phyloP scores from a whole-genome alignment of 2,113 vertebrate species.

The Pangasianodon gigas region DNA sequence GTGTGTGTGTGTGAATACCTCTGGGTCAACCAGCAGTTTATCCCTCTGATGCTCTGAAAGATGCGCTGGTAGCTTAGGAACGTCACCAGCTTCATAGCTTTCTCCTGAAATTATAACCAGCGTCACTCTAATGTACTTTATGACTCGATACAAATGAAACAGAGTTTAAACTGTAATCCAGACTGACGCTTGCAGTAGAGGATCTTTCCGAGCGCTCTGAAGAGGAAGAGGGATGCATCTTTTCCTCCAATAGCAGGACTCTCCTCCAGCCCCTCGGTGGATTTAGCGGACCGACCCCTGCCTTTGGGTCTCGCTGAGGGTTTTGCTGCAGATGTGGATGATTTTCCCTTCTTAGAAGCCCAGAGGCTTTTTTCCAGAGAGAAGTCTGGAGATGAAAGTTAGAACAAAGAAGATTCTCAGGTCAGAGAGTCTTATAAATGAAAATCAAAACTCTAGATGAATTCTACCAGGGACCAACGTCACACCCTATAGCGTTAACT shows the following conservation, averaged over 20 bases:
- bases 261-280: constrained; percentile 65
- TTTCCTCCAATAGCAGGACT: constrained; percentile 85
- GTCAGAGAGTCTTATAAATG: neutral
- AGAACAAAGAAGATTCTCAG: neutral
- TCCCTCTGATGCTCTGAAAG: constrained; percentile 69
- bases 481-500: neutral
- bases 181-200: constrained; percentile 95
- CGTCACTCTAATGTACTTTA: neutral
- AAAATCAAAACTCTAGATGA: neutral
- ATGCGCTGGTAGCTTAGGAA: constrained; percentile 63
- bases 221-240: constrained; percentile 92
- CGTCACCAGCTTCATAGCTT: constrained; percentile 44
- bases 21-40: constrained; percentile 65
- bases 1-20: constrained; percentile 61
- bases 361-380: constrained; percentile 70
- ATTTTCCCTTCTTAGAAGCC: constrained; percentile 71
- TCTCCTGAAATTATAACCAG: constrained; percentile 61
- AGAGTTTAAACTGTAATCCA: no score
- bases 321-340: constrained; percentile 60
- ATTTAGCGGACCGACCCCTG: constrained; percentile 66
- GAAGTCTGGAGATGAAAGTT: constrained; percentile 56
- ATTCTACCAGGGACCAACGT: neutral
- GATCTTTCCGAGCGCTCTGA: constrained; percentile 95
- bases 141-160: neutral
- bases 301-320: constrained; percentile 64